Conservation (phyloP, 1,140 invertebrate species). For the Caenorhabditis briggsae region DNA sequence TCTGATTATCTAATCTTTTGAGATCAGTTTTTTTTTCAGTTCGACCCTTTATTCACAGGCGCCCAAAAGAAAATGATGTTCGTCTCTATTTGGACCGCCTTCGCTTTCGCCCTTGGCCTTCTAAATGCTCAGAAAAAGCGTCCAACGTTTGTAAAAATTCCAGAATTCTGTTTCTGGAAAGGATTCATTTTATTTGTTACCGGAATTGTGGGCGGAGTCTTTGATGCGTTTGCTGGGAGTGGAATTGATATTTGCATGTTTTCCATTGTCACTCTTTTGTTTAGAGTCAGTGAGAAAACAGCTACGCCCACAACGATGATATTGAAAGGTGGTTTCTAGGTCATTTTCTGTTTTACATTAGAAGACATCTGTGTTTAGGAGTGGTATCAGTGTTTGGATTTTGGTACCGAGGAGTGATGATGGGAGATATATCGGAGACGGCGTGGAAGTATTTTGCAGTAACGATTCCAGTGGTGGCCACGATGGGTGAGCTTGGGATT, state of each 20-base stretch:
- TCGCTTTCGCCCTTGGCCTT: constrained; percentile 71
- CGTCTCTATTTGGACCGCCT: constrained; percentile 64
- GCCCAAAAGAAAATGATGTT: constrained; percentile 75
- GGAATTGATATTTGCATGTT: constrained; percentile 75
- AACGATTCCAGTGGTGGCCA: constrained; percentile 66
- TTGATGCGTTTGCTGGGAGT: constrained; percentile 67
- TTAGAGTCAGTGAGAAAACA: constrained; percentile 75
- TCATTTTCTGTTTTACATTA: neutral
- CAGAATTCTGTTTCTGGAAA: constrained; percentile 68
- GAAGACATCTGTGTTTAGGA: constrained; percentile 23
- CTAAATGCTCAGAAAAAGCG: constrained; percentile 69
- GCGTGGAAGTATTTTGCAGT: constrained; percentile 67
- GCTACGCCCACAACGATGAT: constrained; percentile 63
- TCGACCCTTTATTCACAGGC: constrained; percentile 63
- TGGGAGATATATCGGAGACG: constrained; percentile 58
- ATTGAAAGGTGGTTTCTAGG: constrained; percentile 55
- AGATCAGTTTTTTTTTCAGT: too few species aligned
- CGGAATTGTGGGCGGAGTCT: constrained; percentile 72
- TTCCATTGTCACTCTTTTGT: constrained; percentile 72
- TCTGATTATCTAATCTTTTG: too few species aligned
- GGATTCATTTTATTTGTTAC: constrained; percentile 67
- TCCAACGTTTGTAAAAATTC: constrained; percentile 66
- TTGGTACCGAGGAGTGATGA: constrained; percentile 69
- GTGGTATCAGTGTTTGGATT: constrained; percentile 67
- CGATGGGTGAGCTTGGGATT: constrained; percentile 54